Base-by-base conservation (phyloP, 2,797 vertebrate genomes). In the Halcyon chelicuti region DNA sequence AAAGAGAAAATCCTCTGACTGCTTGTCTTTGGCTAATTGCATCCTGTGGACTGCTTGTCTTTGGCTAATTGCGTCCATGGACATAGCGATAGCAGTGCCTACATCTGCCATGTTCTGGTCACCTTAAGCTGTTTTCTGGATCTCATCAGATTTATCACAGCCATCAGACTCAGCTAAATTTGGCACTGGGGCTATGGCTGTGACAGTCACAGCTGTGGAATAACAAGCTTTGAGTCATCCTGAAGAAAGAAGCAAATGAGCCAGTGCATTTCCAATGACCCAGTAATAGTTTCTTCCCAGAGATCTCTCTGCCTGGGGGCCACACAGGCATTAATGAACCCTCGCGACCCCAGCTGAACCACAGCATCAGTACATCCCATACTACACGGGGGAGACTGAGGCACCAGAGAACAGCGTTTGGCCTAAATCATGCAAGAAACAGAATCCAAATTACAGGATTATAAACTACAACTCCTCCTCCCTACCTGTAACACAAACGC, bases 171-270 rank as follows among this genome's bases (percentile, higher is more conserved):
- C 42, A 25, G 71, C 83, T 33, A 78, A 62, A 95, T 94, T 70
- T 84, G 89, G 76, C 82, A 78, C 39, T 12, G 57, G 22, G 22
- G 55, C 35, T 35, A 58, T 5, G 47, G 82, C 88, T 86, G 62
- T 83, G 81, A 83, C 76, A 78, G 66, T 81, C 79, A 63, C 66
- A 94, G 87, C 91, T 86, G 76, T 66, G 54, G 42, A 94, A 57
- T 78, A 91, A 86, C 72, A 90, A 86, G 78, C 85, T 86, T 86
- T 78, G 87, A 91, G 72, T 66, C 85, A 90, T 58, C 81, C 84
- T 72, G 51, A 80, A 80, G 31, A 88, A 89, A 85, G 71, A 65
- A 77, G 39, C 23, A 86, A 88, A 93, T 61, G 70, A 95, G 55
- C 22, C 85, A 37, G 54, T 16, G 49, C 29, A 26, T 68, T 86